These are phyloP conservation scores for Adrianichthys oophorus DNA, from an alignment of 2,797 vertebrate species.

Conservation along the genomic window DNA sequence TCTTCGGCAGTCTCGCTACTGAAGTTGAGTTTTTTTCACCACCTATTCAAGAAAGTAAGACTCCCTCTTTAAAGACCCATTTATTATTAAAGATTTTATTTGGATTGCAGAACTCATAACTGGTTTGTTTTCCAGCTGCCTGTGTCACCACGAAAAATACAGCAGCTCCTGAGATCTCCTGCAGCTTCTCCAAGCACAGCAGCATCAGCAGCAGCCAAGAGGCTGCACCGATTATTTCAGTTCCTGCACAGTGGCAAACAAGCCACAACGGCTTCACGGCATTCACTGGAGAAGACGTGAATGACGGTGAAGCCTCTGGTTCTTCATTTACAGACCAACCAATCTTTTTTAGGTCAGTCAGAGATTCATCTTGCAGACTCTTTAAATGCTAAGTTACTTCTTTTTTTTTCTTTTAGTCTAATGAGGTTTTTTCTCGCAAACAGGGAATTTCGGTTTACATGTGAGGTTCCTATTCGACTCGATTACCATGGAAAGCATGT, in stretches of 20 bases:
- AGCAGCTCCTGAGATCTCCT: constrained; percentile 87
- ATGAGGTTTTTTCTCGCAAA: constrained; percentile 2
- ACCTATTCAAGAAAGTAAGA: constrained; percentile 91
- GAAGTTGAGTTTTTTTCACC: constrained; percentile 94
- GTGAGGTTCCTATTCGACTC: constrained; percentile 95
- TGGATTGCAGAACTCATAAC: neutral
- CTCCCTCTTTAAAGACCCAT: neutral
- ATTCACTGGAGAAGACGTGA: constrained; percentile 59
- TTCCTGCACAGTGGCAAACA: constrained; percentile 83
- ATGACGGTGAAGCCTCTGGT: constrained; percentile 66
- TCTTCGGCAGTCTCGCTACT: constrained; percentile 91
- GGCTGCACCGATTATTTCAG: constrained; percentile 89
- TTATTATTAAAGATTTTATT: neutral
- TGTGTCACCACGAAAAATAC: constrained; percentile 84
- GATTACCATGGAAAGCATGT: constrained; percentile 98
- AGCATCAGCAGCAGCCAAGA: constrained; percentile 77
- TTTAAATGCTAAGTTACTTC: neutral
- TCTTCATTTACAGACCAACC: constrained; percentile 87
- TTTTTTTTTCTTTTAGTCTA: neutral
- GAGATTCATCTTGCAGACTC: neutral
- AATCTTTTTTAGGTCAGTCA: constrained; percentile 91
- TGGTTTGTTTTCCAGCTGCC: constrained; percentile 39
- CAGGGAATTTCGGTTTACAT: constrained; percentile 98
- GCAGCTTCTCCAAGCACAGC: constrained; percentile 87
- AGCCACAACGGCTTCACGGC: constrained; percentile 76